Conservation (phyloP, 2,113 vertebrate genomes). For the Dromas ardeola region DNA sequence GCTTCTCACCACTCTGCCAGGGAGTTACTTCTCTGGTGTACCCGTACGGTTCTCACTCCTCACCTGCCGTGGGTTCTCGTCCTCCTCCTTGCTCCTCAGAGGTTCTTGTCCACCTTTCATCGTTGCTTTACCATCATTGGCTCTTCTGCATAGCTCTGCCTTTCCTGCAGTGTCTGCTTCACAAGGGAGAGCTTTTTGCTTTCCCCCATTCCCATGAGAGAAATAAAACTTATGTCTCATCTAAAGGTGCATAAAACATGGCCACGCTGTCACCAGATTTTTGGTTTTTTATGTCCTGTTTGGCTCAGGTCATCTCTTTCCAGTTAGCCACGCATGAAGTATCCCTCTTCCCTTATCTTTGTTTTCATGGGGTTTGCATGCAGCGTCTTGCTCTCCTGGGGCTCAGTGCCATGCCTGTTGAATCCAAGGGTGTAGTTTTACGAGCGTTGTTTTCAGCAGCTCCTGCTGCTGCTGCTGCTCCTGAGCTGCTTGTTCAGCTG, state of each 20-base stretch:
- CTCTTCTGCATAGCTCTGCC: neutral
- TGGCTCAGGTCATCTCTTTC: neutral
- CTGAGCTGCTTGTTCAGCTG: conserved; percentile 12
- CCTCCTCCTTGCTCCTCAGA: neutral
- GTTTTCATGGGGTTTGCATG: neutral
- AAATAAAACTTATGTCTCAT: neutral
- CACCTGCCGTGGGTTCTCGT: neutral
- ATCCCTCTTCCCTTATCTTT: neutral
- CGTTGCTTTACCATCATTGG: neutral
- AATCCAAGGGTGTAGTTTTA: neutral
- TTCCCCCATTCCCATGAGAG: neutral
- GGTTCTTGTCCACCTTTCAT: neutral
- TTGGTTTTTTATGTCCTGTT: neutral
- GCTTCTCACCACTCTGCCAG: neutral
- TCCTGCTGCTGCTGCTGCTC: neutral
- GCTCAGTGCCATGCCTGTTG: neutral
- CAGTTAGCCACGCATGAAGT: neutral
- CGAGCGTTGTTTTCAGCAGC: neutral
- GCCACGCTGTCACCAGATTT: neutral
- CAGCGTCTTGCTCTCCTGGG: neutral
- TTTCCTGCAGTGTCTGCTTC: neutral
- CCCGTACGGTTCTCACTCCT: neutral
- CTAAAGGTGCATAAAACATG: neutral
- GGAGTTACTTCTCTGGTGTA: neutral
- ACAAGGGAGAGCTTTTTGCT: neutral